These are phyloP conservation scores for Leptobrachium leishanense DNA, from an alignment of 2,113 vertebrate genomes.

Conservation along the genomic window DNA sequence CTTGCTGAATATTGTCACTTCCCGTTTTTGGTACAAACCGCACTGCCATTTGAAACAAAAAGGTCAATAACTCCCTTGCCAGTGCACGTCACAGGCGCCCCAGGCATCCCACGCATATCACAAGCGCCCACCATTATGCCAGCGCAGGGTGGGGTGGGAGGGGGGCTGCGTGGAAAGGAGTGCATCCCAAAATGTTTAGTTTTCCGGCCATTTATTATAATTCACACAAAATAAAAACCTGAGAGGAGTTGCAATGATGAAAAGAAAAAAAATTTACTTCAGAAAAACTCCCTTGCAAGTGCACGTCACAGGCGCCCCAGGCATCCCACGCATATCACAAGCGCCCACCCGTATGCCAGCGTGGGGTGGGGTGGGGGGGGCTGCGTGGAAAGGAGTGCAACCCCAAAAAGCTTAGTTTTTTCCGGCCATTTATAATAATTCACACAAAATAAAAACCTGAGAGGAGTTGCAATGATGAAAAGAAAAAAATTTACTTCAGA, in stretches of 20 bases:
- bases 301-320: constrained; percentile 15
- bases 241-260: too few species aligned
- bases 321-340: constrained; percentile 6
- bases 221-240: too few species aligned
- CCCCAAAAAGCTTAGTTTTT: too few species aligned
- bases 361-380: not conserved
- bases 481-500: not conserved
- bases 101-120: constrained; percentile 7
- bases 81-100: constrained; percentile 20
- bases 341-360: constrained; percentile 26
- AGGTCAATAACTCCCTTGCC: constrained; percentile 33
- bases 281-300: constrained; percentile 21
- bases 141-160: not conserved
- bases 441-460: too few species aligned
- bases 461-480: too few species aligned
- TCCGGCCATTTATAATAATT: too few species aligned
- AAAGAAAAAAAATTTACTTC: too few species aligned
- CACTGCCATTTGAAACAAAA: constrained; percentile 34
- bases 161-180: not conserved
- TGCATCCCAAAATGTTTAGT: too few species aligned
- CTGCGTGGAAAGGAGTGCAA: not conserved
- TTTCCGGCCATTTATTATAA: too few species aligned
- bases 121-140: constrained; percentile 20
- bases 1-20: constrained; percentile 25
- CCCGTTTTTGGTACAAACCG: constrained; percentile 18